These are phyloP conservation scores for Montipora efflorescens DNA, from an alignment of 64 coral and sea anemone species.

Conservation along the genomic window DNA sequence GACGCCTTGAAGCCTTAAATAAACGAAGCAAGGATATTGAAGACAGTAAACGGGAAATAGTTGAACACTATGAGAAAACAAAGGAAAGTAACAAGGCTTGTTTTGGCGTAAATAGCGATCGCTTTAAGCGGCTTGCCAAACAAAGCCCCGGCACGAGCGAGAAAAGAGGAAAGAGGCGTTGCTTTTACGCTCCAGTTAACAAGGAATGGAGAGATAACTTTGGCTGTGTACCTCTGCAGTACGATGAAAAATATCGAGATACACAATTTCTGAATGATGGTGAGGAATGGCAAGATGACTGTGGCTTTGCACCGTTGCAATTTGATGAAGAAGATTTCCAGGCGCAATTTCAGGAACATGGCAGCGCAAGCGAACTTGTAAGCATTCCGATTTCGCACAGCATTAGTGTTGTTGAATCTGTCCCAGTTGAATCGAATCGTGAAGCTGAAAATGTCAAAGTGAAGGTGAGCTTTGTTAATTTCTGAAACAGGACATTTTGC, in stretches of 20 bases:
- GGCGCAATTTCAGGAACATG: constrained; percentile 12
- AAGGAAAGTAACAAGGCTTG: constrained; percentile 17
- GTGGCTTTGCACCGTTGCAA: constrained; percentile 8
- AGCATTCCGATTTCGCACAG: constrained; percentile 16
- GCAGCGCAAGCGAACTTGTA: not conserved
- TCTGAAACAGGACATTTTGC: constrained; percentile 9
- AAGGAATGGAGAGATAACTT: not conserved
- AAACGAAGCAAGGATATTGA: constrained; percentile 24
- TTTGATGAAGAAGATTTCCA: constrained; percentile 16
- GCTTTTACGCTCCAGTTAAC: constrained; percentile 6
- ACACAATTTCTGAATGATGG: not conserved
- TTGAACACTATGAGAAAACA: constrained; percentile 9
- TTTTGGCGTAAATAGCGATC: constrained; percentile 5
- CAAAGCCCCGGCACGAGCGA: constrained; percentile 18
- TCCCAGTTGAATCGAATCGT: constrained; percentile 8
- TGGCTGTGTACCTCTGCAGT: constrained; percentile 3
- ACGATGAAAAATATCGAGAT: constrained; percentile 1
- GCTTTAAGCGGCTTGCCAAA: constrained; percentile 19
- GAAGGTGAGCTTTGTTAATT: constrained; percentile 6
- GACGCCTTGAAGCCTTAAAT: not conserved
- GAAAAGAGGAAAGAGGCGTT: constrained; percentile 4
- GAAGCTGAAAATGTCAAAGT: constrained; percentile 1
- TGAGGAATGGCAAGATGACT: not conserved
- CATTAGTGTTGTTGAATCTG: constrained; percentile 16
- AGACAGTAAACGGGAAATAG: constrained; percentile 24